Base-by-base conservation (phyloP, 2,888 invertebrate species). In the Hirtodrosophila histrioides region DNA sequence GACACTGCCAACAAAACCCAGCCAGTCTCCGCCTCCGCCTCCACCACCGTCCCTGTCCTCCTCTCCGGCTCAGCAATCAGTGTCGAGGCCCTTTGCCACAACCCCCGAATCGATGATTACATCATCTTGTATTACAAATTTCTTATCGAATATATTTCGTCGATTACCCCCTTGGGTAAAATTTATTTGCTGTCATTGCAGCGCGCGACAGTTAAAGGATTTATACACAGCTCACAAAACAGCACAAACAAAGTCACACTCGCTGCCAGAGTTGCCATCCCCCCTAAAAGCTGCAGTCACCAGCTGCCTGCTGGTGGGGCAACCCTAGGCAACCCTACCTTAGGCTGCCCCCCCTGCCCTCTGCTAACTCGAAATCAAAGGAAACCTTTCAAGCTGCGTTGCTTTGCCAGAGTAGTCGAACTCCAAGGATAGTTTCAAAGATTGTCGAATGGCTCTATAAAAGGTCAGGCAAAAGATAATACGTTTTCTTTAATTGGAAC, bases 141-240 rank as follows among this genome's bases (percentile, higher is more conserved):
- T 88, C 81, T 75, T 78, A 89, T 89, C 90, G 90, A 90, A 88
- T 88, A 86, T 89, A 87, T 88, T 86, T 81, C 78, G 86, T 88
- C 91, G 91, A 91, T 91, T 91, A 91, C 90, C 87, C 91, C 91
- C 91, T 84, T 86, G 91, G 91, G 91, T 90, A 79, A 88, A 90
- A 91, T 91, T 89, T 91, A 91, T 90, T 89, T 90, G 85, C 89
- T 88, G 86, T 88, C 88, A 83, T 77, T 89, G 88, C 67, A 67
- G 56, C 62, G 68, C 75, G 81, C 88, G 89, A 89, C 89, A 88
- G 86, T 86, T 86, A 88, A 89, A 89, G 89, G 88, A 88, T 88
- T 89, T 88, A 86, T 83, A 77, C 72, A 61, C 37, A 39, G 10
- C 31, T 7, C 69, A 48, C 50, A 58, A 53, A 17, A 70, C 45